Conservation (phyloP, 2,797 vertebrate genomes). For the Sebastes baramenuke region DNA sequence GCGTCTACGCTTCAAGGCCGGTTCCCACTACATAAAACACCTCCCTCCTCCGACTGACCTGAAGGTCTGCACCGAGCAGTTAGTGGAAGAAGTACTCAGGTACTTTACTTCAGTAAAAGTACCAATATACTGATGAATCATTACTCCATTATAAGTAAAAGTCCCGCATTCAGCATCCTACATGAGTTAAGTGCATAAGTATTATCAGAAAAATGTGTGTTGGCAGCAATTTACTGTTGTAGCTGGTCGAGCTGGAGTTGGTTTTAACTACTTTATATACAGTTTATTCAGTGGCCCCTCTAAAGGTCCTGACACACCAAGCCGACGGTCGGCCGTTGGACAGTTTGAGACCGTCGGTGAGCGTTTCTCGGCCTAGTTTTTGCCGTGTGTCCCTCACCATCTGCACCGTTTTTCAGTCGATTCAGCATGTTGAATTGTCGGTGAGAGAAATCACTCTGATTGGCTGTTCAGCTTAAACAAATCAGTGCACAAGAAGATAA, state of each 20-base stretch:
- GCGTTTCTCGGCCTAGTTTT: too few species aligned
- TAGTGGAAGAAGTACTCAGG: not conserved
- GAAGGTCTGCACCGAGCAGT: constrained; percentile 1
- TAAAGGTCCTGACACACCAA: too few species aligned
- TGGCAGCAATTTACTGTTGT: not conserved
- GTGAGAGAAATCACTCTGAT: too few species aligned
- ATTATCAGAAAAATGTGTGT: not conserved
- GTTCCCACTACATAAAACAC: constrained; percentile 59
- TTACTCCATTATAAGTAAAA: not conserved
- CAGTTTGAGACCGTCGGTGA: too few species aligned
- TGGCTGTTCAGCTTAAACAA: too few species aligned
- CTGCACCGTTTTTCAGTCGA: too few species aligned
- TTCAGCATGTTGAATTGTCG: too few species aligned
- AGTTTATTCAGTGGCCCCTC: too few species aligned
- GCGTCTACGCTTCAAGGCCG: constrained; percentile 65
- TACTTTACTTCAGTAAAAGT: not conserved
- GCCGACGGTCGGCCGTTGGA: rapidly evolving
- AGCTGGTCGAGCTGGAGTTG: not conserved
- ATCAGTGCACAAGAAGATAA: too few species aligned
- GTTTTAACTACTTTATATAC: not conserved
- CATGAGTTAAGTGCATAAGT: not conserved
- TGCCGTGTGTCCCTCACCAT: too few species aligned
- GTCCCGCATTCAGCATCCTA: not conserved
- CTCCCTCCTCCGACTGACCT: constrained; percentile 13
- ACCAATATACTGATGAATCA: not conserved